phyloP scores from a whole-genome alignment of 2,113 vertebrate species.

The Sigmodon hispidus region DNA sequence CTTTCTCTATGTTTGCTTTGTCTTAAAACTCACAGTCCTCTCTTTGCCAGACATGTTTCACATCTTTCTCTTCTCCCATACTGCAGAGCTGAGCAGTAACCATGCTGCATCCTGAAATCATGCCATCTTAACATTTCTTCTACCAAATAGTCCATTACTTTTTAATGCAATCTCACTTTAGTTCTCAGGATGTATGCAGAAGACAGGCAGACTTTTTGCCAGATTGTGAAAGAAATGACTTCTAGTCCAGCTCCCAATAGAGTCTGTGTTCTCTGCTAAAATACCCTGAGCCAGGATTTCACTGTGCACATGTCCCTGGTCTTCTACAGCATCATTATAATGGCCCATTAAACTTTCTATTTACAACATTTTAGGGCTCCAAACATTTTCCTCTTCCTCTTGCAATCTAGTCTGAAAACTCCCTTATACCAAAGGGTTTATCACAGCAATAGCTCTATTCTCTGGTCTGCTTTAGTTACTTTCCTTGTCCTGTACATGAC shows the following conservation, averaged over 20 bases:
- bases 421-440: neutral
- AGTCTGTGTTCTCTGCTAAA: neutral
- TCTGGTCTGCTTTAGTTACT: neutral
- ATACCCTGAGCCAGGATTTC: neutral
- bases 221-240: too few species aligned
- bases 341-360: neutral
- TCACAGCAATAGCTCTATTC: neutral
- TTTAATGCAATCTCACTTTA: neutral
- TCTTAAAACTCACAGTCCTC: neutral
- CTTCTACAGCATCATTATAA: neutral
- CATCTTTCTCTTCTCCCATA: neutral
- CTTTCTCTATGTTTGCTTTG: neutral
- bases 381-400: neutral
- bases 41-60: neutral
- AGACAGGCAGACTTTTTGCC: neutral
- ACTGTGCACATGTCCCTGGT: neutral
- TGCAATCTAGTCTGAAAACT: neutral
- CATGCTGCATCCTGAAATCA: neutral
- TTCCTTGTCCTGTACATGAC: too few species aligned
- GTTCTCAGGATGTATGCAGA: neutral
- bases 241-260: neutral
- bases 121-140: neutral
- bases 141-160: neutral
- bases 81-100: neutral
- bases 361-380: neutral